Percentiles rank a stretch among this genome's conserved stretches.
These are phyloP conservation scores for Apodemia duryi DNA, from an alignment of 2,888 invertebrate genomes.

Conservation along the genomic window DNA sequence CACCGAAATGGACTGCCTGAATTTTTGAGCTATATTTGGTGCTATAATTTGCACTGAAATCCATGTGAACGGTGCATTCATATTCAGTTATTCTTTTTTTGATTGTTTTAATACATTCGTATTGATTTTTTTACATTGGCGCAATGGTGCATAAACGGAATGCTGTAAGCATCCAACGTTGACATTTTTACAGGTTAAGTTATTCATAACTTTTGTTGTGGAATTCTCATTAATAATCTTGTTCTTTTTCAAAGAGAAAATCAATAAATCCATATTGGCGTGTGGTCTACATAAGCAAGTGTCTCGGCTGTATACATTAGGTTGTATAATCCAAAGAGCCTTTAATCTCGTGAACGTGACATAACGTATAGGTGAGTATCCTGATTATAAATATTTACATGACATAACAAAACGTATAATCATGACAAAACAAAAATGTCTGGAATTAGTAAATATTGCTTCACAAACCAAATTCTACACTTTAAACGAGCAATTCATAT, in stretches of 20 bases:
- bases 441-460: too few relatives aligned
- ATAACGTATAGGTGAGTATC: not conserved
- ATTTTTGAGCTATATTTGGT: constrained; percentile 6
- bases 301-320: not conserved
- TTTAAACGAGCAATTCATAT: too few relatives aligned
- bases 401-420: too few relatives aligned
- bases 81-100: constrained; percentile 6
- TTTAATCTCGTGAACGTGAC: constrained; percentile 14
- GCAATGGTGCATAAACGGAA: constrained; percentile 8
- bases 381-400: too few relatives aligned
- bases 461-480: too few relatives aligned
- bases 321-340: not conserved
- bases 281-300: not conserved
- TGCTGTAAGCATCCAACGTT: not conserved
- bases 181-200: not conserved
- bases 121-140: constrained; percentile 1
- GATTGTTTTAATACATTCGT: constrained; percentile 2
- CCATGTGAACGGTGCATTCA: constrained; percentile 4
- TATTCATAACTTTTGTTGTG: not conserved
- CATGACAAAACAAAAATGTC: too few relatives aligned
- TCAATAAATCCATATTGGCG: not conserved
- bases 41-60: constrained; percentile 12
- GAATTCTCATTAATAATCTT: not conserved
- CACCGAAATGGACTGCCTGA: constrained; percentile 13
- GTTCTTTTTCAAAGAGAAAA: not conserved